Evolutionary conservation across 2,888 invertebrate species (phyloP), one percentile per base, ranked within the genome.

Genomic region (Acanthosepion pharaonis): DNA sequence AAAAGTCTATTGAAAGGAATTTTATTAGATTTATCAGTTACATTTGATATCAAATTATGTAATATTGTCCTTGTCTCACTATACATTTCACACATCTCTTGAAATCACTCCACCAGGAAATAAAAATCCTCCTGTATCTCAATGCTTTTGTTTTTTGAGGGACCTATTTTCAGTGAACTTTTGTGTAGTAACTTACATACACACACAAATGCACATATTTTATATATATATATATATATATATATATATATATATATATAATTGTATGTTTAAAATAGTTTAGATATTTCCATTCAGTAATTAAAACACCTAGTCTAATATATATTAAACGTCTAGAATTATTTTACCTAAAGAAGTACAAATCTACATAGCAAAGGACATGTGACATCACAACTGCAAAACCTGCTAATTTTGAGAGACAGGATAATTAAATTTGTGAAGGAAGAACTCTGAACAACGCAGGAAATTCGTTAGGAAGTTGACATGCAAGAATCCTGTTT

Each of bases 351-450:
- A 78, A 78, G 78, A n/a, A 78, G n/a, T 78, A 78, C 78, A 78
- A 78, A n/a, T 78, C 78, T 78, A 78, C 78, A 33, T 78, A 78
- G 78, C 78, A 78, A 78, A 78, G 78, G 78, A 78, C 78, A 78
- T 78, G 78, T 78, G 78, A 78, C 78, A n/a, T 78, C 78, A 78
- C 78, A 78, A 78, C 78, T 78, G 78, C 78, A 78, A n/a, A 78
- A 78, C 78, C 78, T 78, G 78, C 78, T n/a, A 78, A 78, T 78
- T 78, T 78, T 78, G 78, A 78, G 78, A 78, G 78, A 78, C 78
- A 78, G 78, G n/a, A n/a, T 78, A 78, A 78, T 78, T 4, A 78
- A n/a, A n/a, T 78, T 78, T 78, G 15, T 33, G 78, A 78, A 33
- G 78, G 78, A 78, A 78, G 78, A 78, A 78, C 78, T n/a, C 78